phyloP scores from a whole-genome alignment of 2,113 vertebrate species.

The Scalopus aquaticus region DNA sequence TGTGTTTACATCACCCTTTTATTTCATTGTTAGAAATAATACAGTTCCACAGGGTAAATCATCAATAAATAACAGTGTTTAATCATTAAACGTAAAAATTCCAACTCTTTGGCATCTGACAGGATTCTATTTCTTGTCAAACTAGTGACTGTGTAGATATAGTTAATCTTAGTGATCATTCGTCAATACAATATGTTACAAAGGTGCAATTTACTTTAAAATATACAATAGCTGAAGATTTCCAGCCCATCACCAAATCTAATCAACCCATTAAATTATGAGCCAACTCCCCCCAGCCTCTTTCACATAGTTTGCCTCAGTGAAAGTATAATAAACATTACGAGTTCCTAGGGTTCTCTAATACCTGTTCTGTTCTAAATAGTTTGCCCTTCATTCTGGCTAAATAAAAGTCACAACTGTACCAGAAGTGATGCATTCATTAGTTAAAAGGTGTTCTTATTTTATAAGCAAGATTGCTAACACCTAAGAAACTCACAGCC shows the following conservation, averaged over 20 bases:
- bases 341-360: slow-evolving; percentile 65
- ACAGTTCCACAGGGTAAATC: slow-evolving; percentile 81
- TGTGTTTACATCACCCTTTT: slow-evolving; percentile 79
- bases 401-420: slow-evolving; percentile 31
- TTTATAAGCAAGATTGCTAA: slow-evolving; percentile 69
- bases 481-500: slow-evolving; percentile 67
- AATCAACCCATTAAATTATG: slow-evolving; percentile 56
- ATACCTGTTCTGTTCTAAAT: slow-evolving; percentile 38
- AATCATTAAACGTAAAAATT: slow-evolving; percentile 81
- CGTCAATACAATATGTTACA: slow-evolving; percentile 80
- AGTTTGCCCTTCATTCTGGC: slow-evolving; percentile 65
- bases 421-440: slow-evolving; percentile 60
- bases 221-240: slow-evolving; percentile 64
- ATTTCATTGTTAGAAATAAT: slow-evolving; percentile 86
- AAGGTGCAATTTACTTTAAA: slow-evolving; percentile 80
- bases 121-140: slow-evolving; percentile 79
- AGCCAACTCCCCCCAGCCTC: slow-evolving; percentile 19
- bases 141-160: slow-evolving; percentile 82
- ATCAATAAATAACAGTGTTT: slow-evolving; percentile 83
- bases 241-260: slow-evolving; percentile 67
- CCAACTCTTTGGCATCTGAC: slow-evolving; percentile 86
- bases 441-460: slow-evolving; percentile 63
- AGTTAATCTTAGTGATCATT: slow-evolving; percentile 80
- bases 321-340: slow-evolving; percentile 44
- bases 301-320: slow-evolving; percentile 62